Conservation (phyloP, 2,113 vertebrate species). For the Gnathochromis pfefferi region DNA sequence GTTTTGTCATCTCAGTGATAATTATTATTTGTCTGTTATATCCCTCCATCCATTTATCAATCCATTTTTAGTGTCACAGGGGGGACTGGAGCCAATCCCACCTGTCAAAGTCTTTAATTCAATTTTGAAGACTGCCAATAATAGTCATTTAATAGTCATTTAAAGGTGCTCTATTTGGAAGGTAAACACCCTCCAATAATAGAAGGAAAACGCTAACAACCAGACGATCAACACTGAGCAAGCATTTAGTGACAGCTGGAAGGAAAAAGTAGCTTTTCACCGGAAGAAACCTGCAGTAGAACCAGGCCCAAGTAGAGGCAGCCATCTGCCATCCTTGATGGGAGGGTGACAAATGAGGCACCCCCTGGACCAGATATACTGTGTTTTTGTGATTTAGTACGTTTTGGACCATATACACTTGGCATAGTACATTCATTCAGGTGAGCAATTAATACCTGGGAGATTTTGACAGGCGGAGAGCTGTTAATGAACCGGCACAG, state of each 20-base stretch:
- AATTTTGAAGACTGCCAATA: not conserved
- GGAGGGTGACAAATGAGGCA: not conserved
- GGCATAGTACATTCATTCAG: not conserved
- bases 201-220: not conserved
- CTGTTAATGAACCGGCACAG: slow-evolving; percentile 88
- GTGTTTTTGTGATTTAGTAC: not conserved
- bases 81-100: not conserved
- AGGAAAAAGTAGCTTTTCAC: not conserved
- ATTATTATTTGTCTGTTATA: not conserved
- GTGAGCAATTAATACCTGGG: slow-evolving; percentile 73
- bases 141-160: not conserved
- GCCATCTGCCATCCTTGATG: not conserved
- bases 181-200: not conserved
- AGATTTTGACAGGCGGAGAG: slow-evolving; percentile 86
- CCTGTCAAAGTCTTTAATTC: not conserved
- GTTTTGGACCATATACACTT: not conserved
- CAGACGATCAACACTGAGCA: not conserved
- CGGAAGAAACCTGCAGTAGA: not conserved
- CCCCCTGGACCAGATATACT: not conserved
- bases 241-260: not conserved
- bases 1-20: not conserved
- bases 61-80: not conserved
- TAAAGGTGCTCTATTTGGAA: not conserved
- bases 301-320: not conserved
- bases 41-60: not conserved